These are phyloP conservation scores for Andrena cerasifolii DNA, from an alignment of 1,140 invertebrate species.

Conservation along the genomic window DNA sequence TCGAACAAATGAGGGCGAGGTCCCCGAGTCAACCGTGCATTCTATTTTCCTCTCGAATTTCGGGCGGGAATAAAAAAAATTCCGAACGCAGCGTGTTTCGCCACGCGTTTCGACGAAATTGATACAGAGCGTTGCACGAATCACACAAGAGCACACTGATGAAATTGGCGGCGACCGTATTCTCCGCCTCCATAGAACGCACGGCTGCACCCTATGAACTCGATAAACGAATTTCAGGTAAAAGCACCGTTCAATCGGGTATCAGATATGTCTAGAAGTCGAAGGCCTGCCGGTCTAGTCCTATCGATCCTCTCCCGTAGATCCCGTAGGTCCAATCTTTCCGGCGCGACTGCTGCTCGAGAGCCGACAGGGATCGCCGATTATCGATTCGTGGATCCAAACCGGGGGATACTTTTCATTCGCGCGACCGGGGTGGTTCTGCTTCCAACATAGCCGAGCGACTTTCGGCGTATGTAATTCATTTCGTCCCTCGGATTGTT, in stretches of 20 bases:
- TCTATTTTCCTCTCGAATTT: not conserved
- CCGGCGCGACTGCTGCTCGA: not conserved
- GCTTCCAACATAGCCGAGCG: not conserved
- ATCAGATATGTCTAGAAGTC: constrained; percentile 42
- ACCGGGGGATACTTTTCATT: not conserved
- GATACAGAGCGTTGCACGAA: constrained; percentile 7
- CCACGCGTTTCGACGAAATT: not conserved
- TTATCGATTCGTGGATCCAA: constrained; percentile 20
- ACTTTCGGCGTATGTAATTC: constrained; percentile 22
- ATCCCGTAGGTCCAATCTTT: constrained; percentile 29
- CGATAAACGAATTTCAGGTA: constrained; percentile 52
- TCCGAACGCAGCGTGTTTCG: not conserved
- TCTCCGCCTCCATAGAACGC: not conserved
- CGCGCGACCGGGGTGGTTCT: not conserved
- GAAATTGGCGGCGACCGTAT: constrained; percentile 32
- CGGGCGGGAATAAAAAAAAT: constrained; percentile 3
- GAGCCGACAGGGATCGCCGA: constrained; percentile 13
- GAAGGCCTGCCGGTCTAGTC: constrained; percentile 10
- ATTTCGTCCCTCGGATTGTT: not conserved
- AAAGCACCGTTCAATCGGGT: constrained; percentile 38
- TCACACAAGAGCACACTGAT: constrained; percentile 12
- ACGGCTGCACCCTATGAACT: constrained; percentile 24
- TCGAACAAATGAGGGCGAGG: not conserved
- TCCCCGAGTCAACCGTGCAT: constrained; percentile 17
- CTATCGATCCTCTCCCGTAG: constrained; percentile 1